Conservation (phyloP, 2,797 vertebrate genomes). For the Alosa sapidissima region DNA sequence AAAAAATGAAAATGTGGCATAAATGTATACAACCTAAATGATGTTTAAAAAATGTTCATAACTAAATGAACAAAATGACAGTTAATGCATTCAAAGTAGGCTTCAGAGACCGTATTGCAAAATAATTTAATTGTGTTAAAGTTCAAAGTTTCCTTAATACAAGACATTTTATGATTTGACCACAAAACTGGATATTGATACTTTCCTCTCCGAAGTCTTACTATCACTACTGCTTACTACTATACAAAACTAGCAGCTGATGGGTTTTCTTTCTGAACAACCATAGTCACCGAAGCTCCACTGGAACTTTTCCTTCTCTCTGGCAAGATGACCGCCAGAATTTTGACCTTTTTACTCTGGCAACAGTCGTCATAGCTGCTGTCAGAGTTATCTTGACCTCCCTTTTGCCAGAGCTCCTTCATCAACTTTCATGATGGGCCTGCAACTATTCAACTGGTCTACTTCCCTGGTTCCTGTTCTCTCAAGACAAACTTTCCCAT, state of each 20-base stretch:
- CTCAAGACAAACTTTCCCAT: not conserved
- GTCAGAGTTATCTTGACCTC: not conserved
- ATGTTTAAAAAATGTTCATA: not conserved
- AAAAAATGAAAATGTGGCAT: not conserved
- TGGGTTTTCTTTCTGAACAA: not conserved
- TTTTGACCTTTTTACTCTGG: not conserved
- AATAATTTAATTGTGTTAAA: not conserved
- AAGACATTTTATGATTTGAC: not conserved
- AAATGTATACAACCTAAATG: not conserved
- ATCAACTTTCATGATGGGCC: not conserved
- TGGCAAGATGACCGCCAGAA: not conserved
- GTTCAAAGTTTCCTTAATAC: not conserved
- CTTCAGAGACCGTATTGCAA: not conserved
- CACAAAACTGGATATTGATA: conserved; percentile 11
- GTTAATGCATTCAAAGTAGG: not conserved
- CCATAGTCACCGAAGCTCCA: not conserved
- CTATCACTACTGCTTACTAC: not conserved
- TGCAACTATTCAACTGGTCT: not conserved
- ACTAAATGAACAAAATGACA: not conserved
- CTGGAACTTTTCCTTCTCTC: not conserved
- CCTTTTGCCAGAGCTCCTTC: not conserved
- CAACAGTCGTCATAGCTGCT: not conserved
- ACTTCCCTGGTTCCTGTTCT: not conserved
- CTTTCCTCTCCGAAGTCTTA: not conserved
- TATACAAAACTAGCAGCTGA: not conserved